These are phyloP conservation scores for Hyles lineata DNA, from an alignment of 2,888 invertebrate genomes.

Conservation along the genomic window DNA sequence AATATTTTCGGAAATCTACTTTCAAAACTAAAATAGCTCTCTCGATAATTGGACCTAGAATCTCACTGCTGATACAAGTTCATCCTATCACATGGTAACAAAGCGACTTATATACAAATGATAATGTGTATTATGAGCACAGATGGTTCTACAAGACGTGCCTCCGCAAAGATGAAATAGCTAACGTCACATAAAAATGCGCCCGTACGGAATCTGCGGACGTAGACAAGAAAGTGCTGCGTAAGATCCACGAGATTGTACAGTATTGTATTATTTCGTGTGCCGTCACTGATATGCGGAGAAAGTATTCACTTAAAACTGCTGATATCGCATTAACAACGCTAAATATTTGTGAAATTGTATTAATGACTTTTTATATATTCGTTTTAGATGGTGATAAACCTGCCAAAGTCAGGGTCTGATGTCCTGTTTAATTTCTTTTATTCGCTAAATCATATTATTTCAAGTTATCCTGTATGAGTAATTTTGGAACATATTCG, in stretches of 20 bases:
- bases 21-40: too few species aligned
- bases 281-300: slow-evolving; percentile 21
- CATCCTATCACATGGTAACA: too few species aligned
- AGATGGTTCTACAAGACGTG: background rate
- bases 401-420: too few species aligned
- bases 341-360: background rate
- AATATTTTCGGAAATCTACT: too few species aligned
- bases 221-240: slow-evolving; percentile 18
- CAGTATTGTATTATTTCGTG: slow-evolving; percentile 8
- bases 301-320: slow-evolving; percentile 13
- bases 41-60: too few species aligned
- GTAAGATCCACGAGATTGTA: background rate
- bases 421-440: too few species aligned
- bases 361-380: background rate
- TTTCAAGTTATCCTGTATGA: too few species aligned
- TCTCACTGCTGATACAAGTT: too few species aligned
- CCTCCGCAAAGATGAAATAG: background rate
- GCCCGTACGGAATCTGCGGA: slow-evolving; percentile 8
- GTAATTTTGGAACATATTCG: too few species aligned
- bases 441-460: too few species aligned
- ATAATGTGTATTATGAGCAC: background rate
- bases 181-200: background rate
- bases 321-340: slow-evolving; percentile 5
- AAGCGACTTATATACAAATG: too few species aligned
- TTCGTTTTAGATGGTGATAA: too few species aligned